Evolutionary conservation across 1,140 invertebrate genomes (phyloP).

Genomic region (Telenomus remus): DNA sequence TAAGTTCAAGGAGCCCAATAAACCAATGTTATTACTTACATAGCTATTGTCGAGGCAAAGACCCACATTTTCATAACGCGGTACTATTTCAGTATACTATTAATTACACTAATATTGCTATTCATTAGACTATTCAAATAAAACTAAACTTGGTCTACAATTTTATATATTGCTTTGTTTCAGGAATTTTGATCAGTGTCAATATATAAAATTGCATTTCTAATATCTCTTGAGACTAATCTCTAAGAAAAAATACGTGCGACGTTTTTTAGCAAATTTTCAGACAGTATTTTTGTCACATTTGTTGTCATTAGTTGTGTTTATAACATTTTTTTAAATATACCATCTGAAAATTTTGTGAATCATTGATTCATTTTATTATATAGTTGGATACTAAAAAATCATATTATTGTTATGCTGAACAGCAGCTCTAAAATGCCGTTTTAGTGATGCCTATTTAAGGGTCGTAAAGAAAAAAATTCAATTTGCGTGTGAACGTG

Average conservation of each 20-base stretch:
- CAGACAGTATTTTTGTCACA: slow-evolving; percentile 43
- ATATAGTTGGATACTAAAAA: not conserved
- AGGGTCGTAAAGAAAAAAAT: slow-evolving; percentile 38
- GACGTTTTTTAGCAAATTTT: slow-evolving; percentile 35
- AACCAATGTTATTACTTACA: slow-evolving; percentile 68
- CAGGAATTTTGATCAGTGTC: no score
- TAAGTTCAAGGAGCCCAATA: slow-evolving; percentile 51
- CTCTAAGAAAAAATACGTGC: slow-evolving; percentile 59
- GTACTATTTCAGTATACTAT: not conserved
- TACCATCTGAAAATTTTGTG: slow-evolving; percentile 52
- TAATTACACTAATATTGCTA: no score
- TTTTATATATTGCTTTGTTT: no score
- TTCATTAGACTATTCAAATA: no score
- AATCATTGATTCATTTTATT: not conserved
- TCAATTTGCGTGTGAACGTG: slow-evolving; percentile 45
- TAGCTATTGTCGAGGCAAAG: slow-evolving; percentile 67
- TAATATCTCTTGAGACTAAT: slow-evolving; percentile 47
- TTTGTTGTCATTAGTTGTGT: no score
- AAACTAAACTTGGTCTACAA: no score
- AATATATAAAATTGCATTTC: no score
- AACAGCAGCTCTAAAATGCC: slow-evolving; percentile 49
- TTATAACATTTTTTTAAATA: not conserved
- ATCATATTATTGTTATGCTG: not conserved
- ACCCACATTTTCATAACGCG: slow-evolving; percentile 63
- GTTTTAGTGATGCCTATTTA: slow-evolving; percentile 46